These are phyloP conservation scores for Asteroscopus sphinx DNA, from an alignment of 2,888 invertebrate genomes.

Conservation along the genomic window DNA sequence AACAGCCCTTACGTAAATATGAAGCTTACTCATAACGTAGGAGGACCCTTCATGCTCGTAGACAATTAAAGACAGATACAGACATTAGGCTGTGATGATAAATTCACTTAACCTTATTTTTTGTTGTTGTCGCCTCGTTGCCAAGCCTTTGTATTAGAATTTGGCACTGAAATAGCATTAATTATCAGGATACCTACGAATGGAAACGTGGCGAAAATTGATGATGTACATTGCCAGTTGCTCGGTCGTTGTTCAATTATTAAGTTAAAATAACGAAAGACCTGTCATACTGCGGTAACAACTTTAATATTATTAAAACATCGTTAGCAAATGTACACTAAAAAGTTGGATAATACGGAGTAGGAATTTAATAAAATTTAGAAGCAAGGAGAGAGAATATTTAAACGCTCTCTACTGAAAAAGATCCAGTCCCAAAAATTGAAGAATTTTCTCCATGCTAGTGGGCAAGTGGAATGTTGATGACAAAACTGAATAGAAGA, in stretches of 20 bases:
- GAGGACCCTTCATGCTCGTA: constrained; percentile 6
- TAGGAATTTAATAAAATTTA: no score
- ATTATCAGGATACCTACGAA: constrained; percentile 42
- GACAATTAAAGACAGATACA: constrained; percentile 35
- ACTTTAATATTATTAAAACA: constrained; percentile 21
- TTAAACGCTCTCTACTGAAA: no score
- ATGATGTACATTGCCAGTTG: constrained; percentile 35
- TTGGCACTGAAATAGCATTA: constrained; percentile 53
- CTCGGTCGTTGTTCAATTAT: constrained; percentile 40
- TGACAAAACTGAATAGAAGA: no score
- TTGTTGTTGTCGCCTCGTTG: constrained; percentile 35
- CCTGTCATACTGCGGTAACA: constrained; percentile 27
- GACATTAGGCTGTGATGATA: constrained; percentile 29
- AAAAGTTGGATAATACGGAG: no score
- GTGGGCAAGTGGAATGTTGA: no score
- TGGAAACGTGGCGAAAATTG: constrained; percentile 39
- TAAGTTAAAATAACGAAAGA: constrained; percentile 37
- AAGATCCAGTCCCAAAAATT: no score
- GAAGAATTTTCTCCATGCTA: no score
- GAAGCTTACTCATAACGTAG: constrained; percentile 2
- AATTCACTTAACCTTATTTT: constrained; percentile 51
- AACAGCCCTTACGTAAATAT: background rate
- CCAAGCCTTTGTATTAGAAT: constrained; percentile 51
- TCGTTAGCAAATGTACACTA: background rate
- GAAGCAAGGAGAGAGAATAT: no score